These are phyloP conservation scores for Phocoena phocoena DNA, from an alignment of 2,113 vertebrate genomes.

Conservation along the genomic window DNA sequence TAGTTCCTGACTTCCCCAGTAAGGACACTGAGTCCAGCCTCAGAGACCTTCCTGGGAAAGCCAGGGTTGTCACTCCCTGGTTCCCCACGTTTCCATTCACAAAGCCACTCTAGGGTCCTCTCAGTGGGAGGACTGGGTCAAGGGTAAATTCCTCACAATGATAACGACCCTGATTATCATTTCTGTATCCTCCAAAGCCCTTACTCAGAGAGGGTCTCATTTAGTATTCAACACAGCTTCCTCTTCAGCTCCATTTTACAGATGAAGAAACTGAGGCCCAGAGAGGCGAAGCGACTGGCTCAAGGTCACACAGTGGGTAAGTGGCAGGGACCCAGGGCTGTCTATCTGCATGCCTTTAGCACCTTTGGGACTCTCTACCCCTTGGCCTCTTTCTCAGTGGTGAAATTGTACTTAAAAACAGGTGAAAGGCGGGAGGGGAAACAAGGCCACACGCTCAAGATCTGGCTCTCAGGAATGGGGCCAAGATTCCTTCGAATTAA, in stretches of 20 bases:
- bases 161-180: no score
- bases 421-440: neutral
- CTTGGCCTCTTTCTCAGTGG: neutral
- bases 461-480: neutral
- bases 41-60: neutral
- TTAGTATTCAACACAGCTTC: neutral
- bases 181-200: neutral
- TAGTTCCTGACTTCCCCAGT: neutral
- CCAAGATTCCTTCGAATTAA: neutral
- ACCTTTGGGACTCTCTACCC: neutral
- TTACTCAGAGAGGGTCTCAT: neutral
- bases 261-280: neutral
- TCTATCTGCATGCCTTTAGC: accelerated
- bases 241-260: neutral
- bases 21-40: neutral
- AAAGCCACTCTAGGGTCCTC: neutral
- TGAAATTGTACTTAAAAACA: neutral
- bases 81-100: neutral
- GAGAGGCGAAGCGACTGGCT: neutral
- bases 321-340: neutral
- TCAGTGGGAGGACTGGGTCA: no score
- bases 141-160: neutral
- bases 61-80: neutral
- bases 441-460: neutral
- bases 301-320: neutral